Evolutionary conservation across 1,140 invertebrate genomes (phyloP), one percentile per base, ranked within the genome.

Genomic region (Magallana gigas): DNA sequence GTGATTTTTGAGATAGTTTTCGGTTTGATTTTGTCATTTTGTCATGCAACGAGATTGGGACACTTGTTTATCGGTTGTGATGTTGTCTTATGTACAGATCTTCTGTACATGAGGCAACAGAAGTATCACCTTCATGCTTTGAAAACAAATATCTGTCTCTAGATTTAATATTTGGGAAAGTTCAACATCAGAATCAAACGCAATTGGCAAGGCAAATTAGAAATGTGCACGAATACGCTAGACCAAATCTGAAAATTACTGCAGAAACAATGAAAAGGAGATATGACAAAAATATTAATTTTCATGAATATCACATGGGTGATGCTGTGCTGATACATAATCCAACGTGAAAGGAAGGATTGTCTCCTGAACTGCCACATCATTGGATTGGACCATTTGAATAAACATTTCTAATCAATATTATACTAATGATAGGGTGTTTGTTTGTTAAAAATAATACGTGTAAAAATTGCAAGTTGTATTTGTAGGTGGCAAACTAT

Each of bases 71-170:
- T 85, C 85, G 1, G 16, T 83, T 57, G 23, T 88, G n/a, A 83
- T 88, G 88, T 71, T 85, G 84, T 76, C 76, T 5, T 88, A n/a
- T n/a, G n/a, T n/a, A 88, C 57, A 57, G 85, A 14, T 83, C 85
- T 1, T 62, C 84, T n/a, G 23, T 58, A 1, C 89, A 90, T 84
- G 82, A 85, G 11, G 57, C 82, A 6, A 87, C 87, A 0, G 29
- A 64, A 23, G 64, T 84, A 11, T 71, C 85, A 14, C 81, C 89
- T 14, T 56, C 85, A 59, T 48, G 87, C 81, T 88, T 85, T 87
- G 87, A n/a, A 16, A 83, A 4, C 85, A 88, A 60, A 83, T 89
- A 14, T 59, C 48, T 60, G 5, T 81, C 87, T 0, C 48, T 84
- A 9, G 86, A 87, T 71, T 58, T 87, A 1, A 57, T 87, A 3